phyloP scores from a whole-genome alignment of 2,888 invertebrate genomes.

The Erannis defoliaria region DNA sequence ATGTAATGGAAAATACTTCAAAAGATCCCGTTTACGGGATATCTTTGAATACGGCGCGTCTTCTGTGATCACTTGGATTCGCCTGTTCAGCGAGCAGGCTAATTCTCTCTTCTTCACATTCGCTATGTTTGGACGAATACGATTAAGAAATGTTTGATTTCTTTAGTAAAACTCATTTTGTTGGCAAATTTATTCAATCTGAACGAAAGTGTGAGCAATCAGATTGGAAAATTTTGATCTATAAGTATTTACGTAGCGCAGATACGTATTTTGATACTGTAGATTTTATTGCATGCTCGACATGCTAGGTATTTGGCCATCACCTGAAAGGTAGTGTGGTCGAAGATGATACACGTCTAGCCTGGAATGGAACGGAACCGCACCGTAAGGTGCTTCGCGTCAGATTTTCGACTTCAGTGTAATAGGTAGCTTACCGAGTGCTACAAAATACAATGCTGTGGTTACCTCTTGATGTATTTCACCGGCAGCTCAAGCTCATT shows the following conservation, averaged over 20 bases:
- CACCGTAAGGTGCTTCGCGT: too few species aligned
- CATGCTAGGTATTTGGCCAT: too few species aligned
- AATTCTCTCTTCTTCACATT: constrained; percentile 27
- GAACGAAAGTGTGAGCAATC: constrained; percentile 7
- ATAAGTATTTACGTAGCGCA: not conserved
- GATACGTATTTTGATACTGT: not conserved
- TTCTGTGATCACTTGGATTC: constrained; percentile 52
- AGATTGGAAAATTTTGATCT: constrained; percentile 27
- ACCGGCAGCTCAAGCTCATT: too few species aligned
- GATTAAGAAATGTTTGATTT: constrained; percentile 33
- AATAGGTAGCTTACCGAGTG: too few species aligned
- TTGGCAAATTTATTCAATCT: constrained; percentile 5
- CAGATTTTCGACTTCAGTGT: too few species aligned
- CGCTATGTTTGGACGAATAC: constrained; percentile 21
- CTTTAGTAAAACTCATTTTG: constrained; percentile 36
- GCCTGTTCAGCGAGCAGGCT: constrained; percentile 40
- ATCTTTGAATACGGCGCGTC: constrained; percentile 50
- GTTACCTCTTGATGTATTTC: too few species aligned
- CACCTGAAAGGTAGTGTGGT: too few species aligned
- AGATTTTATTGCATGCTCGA: too few species aligned
- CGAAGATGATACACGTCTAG: too few species aligned
- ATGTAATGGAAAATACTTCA: constrained; percentile 75
- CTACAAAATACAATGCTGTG: too few species aligned
- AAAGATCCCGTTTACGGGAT: constrained; percentile 60
- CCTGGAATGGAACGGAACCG: too few species aligned